Evolutionary conservation across 2,888 invertebrate genomes (phyloP).

Genomic region (Tineola bisselliella): DNA sequence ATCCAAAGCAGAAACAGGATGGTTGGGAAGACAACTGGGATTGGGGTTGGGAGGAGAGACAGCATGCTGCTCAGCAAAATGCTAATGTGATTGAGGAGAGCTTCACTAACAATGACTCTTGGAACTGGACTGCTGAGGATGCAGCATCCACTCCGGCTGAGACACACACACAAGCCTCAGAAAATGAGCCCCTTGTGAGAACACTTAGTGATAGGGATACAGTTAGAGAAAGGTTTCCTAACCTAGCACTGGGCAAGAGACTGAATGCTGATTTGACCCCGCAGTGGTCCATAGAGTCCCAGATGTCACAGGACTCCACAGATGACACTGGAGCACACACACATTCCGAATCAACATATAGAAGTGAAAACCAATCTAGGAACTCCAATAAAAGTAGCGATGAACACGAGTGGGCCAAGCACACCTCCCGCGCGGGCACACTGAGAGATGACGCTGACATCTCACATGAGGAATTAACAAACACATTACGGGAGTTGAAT

Average conservation of each 20-base stretch:
- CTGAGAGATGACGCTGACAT: conserved; percentile 18
- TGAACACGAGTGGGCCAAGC: conserved; percentile 33
- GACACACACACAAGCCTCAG: conserved; percentile 23
- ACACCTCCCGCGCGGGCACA: conserved; percentile 31
- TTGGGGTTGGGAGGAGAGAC: conserved; percentile 71
- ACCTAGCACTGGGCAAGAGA: conserved; percentile 51
- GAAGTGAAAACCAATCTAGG: conserved; percentile 68
- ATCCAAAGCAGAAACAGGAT: conserved; percentile 35
- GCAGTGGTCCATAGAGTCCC: conserved; percentile 74
- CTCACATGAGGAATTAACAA: conserved; percentile 32
- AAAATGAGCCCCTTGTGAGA: conserved; percentile 30
- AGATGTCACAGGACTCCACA: conserved; percentile 73
- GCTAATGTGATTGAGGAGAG: conserved; percentile 68
- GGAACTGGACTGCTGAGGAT: conserved; percentile 72
- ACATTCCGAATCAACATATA: conserved; percentile 69
- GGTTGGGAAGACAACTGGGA: conserved; percentile 64
- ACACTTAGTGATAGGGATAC: conserved; percentile 48
- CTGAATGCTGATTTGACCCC: conserved; percentile 59
- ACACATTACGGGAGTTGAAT: conserved; percentile 47
- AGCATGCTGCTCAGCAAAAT: conserved; percentile 34
- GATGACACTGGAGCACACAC: no score
- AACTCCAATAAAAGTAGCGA: conserved; percentile 38
- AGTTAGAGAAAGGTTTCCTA: conserved; percentile 50
- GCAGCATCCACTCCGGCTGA: conserved; percentile 18
- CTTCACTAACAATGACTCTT: conserved; percentile 65